Base-by-base conservation (phyloP, 2,113 vertebrate genomes). In the Boulengeromyrus knoepffleri region DNA sequence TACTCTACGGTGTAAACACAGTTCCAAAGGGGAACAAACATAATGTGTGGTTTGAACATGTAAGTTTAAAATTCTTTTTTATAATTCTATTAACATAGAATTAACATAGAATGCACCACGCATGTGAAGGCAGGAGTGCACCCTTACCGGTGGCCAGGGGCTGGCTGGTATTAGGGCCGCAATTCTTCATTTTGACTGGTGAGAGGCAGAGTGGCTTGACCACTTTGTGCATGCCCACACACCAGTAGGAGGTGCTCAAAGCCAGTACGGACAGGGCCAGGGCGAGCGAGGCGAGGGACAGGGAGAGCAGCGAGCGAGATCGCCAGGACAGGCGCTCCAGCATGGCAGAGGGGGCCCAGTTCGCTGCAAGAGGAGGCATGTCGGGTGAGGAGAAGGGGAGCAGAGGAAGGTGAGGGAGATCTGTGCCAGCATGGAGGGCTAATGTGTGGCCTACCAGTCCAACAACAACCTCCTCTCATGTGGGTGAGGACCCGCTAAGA, bases 161-260 rank as follows among this genome's bases (percentile, higher is more conserved):
- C 92, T 96, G 95, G 87, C 95, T 96, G 93, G 95, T 94, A 93
- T 95, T 95, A 89, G 96, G 93, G 24, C 94, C 94, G 36, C 97
- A 97, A 94, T 96, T 96, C 94, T 96, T 96, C 94, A 96, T 96
- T 92, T 96, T 96, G 92, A 96, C 95, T 0, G 96, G 95, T 0
- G 96, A 97, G 70, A 97, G 96, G 92, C 97, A 97, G 87, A 96
- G 96, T 0, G 96, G 96, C 93, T 97, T 97, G 19, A 97, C 96
- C 94, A 97, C 96, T 92, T 97, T 97, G 93, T 97, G 97, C 0
- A 95, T 97, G 27, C 97, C 97, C 91, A 97, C 96, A 80, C 96
- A 97, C 97, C 97, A 97, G 93, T 97, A 97, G 45, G 96, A 97
- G 89, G 96, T 97, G 94, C 95, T 95, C 86, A 97, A 95, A n/a